Conservation (phyloP, 2,888 invertebrate species). For the Eretmocerus hayati region DNA sequence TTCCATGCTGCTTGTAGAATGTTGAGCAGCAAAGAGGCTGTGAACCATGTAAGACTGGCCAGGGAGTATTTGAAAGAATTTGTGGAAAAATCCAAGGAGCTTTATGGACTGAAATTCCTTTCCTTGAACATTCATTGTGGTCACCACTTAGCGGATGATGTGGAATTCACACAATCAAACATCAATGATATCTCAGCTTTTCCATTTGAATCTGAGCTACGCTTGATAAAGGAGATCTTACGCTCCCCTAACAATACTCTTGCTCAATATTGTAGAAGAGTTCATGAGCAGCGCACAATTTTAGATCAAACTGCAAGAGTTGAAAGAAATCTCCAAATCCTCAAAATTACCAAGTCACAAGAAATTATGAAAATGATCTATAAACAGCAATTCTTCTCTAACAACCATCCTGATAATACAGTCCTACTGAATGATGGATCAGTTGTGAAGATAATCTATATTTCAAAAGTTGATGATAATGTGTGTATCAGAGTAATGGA, state of each 20-base stretch:
- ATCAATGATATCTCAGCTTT: neutral
- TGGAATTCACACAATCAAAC: neutral
- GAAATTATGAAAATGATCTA: neutral
- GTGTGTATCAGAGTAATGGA: neutral
- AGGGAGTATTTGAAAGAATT: neutral
- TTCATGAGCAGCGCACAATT: neutral
- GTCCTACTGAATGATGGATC: neutral
- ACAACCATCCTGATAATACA: neutral
- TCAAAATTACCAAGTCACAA: neutral
- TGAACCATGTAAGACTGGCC: neutral
- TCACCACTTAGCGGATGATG: neutral
- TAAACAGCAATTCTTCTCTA: neutral
- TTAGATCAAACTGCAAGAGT: neutral
- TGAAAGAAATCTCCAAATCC: neutral
- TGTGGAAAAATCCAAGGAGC: neutral
- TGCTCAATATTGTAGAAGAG: neutral
- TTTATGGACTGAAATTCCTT: neutral
- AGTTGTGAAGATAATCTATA: neutral
- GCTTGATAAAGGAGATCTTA: neutral
- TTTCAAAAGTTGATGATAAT: neutral
- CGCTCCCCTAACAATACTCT: neutral
- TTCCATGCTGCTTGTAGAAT: neutral
- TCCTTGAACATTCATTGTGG: constrained; percentile 1
- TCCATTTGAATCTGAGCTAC: neutral
- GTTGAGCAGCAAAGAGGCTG: neutral